phyloP scores from a whole-genome alignment of 2,113 vertebrate species.

The Synodontis membranacea region DNA sequence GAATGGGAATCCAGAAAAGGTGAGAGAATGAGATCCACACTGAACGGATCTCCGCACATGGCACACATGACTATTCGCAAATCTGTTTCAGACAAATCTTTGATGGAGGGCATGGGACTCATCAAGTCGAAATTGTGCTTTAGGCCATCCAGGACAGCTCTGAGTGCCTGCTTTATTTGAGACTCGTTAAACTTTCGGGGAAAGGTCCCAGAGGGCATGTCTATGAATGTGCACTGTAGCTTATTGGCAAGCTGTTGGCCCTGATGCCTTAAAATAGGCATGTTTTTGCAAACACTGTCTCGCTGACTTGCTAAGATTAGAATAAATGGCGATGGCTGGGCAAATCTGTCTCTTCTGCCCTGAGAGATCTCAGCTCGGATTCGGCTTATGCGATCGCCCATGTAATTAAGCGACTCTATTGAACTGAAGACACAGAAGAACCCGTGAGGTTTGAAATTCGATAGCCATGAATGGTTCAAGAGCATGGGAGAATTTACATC shows the following conservation, averaged over 20 bases:
- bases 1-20: constrained; percentile 96
- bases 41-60: constrained; percentile 98
- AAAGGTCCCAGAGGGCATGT: constrained; percentile 88
- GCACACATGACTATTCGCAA: constrained; percentile 97
- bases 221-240: constrained; percentile 96
- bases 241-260: constrained; percentile 98
- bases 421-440: constrained; percentile 98
- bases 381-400: constrained; percentile 92
- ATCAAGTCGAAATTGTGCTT: constrained; percentile 93
- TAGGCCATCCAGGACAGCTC: constrained; percentile 89
- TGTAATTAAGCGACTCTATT: constrained; percentile 93
- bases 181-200: constrained; percentile 95
- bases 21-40: constrained; percentile 96
- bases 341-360: constrained; percentile 87
- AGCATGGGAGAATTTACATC: constrained; percentile 92
- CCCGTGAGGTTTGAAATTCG: constrained; percentile 93
- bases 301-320: constrained; percentile 95
- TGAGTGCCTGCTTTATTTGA: constrained; percentile 93
- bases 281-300: constrained; percentile 89
- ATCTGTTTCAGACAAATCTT: constrained; percentile 94
- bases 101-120: constrained; percentile 88
- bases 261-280: constrained; percentile 95
- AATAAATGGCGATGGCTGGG: constrained; percentile 89
- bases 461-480: constrained; percentile 88
- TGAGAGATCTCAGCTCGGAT: constrained; percentile 90